Percentiles rank a stretch among this genome's conserved stretches.
These are phyloP conservation scores for Pleuronectes platessa DNA, from an alignment of 2,113 vertebrate genomes.

Conservation along the genomic window DNA sequence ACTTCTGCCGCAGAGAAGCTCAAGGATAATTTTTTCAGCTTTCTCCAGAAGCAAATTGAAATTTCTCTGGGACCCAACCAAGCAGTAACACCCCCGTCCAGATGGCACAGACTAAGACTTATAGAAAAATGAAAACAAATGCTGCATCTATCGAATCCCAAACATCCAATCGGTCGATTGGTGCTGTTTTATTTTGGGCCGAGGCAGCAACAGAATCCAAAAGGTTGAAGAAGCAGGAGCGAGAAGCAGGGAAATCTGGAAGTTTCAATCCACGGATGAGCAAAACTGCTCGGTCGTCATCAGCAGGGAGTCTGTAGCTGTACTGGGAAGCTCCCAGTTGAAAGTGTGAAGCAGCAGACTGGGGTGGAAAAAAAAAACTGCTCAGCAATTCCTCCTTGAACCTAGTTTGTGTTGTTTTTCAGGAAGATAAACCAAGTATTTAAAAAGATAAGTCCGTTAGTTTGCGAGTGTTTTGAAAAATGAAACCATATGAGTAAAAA, in stretches of 20 bases:
- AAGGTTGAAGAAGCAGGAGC: conserved; percentile 15
- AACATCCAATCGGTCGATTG: neutral
- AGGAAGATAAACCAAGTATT: neutral
- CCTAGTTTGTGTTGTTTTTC: neutral
- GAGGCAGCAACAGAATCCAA: neutral
- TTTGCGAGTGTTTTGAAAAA: conserved; percentile 12
- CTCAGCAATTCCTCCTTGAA: conserved; percentile 7
- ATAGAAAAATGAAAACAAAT: neutral
- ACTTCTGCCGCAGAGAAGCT: neutral
- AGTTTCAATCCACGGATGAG: conserved; percentile 29
- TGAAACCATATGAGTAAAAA: conserved; percentile 10
- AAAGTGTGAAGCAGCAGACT: conserved; percentile 17
- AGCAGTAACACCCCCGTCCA: neutral
- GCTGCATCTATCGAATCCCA: neutral
- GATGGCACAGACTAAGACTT: neutral
- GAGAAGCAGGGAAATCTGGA: conserved; percentile 12
- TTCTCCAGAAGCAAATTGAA: neutral
- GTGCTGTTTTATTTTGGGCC: neutral
- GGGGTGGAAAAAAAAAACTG: neutral
- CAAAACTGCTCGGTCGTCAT: conserved; percentile 20
- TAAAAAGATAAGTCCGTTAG: neutral
- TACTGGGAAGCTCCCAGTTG: conserved; percentile 6
- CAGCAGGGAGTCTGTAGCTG: neutral
- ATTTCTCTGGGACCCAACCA: neutral
- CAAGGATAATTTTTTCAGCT: neutral